Conservation (phyloP, 2,113 vertebrate species). For the Oreochromis niloticus region DNA sequence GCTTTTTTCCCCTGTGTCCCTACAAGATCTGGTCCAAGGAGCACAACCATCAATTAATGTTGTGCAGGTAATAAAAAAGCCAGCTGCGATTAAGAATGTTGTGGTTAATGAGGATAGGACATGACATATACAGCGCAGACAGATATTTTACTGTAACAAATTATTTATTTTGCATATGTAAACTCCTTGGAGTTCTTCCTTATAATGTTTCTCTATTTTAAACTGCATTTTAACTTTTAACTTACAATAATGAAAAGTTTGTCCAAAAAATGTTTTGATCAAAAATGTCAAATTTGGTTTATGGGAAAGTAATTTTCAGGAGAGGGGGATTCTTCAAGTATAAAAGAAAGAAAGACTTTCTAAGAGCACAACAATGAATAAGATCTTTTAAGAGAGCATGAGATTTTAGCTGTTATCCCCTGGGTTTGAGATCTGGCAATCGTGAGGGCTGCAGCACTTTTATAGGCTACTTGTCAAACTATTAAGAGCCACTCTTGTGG, state of each 20-base stretch:
- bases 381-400: neutral
- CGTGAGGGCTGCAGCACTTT: neutral
- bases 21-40: neutral
- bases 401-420: neutral
- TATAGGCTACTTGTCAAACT: neutral
- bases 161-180: neutral
- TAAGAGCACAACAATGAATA: neutral
- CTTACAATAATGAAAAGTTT: neutral
- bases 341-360: neutral
- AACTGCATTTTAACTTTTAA: neutral
- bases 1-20: neutral
- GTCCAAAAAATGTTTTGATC: neutral
- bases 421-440: neutral
- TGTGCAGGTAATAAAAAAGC: neutral
- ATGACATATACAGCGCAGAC: accelerated
- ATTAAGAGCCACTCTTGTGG: neutral
- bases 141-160: neutral
- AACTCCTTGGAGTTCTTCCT: neutral
- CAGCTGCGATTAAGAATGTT: neutral
- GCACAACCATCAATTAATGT: neutral
- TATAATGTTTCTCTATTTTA: neutral
- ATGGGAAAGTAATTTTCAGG: neutral
- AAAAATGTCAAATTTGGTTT: accelerated
- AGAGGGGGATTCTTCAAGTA: neutral
- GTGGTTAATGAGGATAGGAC: neutral